A percentile compares a stretch with the other conserved stretches of the same genome.
phyloP scores from a whole-genome alignment of 2,888 invertebrate genomes.

The Atherix ibis region DNA sequence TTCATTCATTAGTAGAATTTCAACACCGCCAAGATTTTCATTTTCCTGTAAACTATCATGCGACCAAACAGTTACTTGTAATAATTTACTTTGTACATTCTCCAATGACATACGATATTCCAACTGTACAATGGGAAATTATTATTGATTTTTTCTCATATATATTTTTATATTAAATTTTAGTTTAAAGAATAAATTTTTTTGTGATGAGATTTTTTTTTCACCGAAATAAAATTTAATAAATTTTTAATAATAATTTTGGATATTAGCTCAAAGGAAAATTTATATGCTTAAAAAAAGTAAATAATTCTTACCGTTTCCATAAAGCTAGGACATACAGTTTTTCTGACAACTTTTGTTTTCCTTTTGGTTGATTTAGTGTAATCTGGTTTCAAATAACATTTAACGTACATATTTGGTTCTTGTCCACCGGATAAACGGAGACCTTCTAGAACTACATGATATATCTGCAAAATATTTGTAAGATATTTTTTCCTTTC shows the following conservation, averaged over 20 bases:
- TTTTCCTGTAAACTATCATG: slow-evolving; percentile 89
- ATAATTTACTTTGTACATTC: slow-evolving; percentile 50
- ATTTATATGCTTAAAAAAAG: neutral
- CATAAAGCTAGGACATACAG: slow-evolving; percentile 95
- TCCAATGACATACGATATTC: slow-evolving; percentile 77
- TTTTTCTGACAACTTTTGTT: slow-evolving; percentile 81
- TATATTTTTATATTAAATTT: neutral
- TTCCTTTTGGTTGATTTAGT: slow-evolving; percentile 89
- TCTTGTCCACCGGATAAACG: slow-evolving; percentile 64
- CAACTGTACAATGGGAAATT: slow-evolving; percentile 38
- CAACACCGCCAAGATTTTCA: slow-evolving; percentile 85
- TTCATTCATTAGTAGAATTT: slow-evolving; percentile 55
- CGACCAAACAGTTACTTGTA: slow-evolving; percentile 93
- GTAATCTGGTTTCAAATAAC: slow-evolving; percentile 82
- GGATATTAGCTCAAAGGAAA: too few relatives aligned
- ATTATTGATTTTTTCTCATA: neutral
- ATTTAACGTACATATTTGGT: slow-evolving; percentile 80
- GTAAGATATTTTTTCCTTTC: too few relatives aligned
- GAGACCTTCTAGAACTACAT: too few relatives aligned
- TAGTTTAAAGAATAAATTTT: neutral
- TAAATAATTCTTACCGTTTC: slow-evolving; percentile 56
- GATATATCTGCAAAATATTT: slow-evolving; percentile 40
- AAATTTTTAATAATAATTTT: too few relatives aligned
- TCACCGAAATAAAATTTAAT: too few relatives aligned
- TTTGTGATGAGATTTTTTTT: too few relatives aligned